A percentile compares a stretch with the other conserved stretches of the same genome.
Evolutionary conservation across 2,797 vertebrate genomes (phyloP).

Genomic region (Centropyge bicolor): DNA sequence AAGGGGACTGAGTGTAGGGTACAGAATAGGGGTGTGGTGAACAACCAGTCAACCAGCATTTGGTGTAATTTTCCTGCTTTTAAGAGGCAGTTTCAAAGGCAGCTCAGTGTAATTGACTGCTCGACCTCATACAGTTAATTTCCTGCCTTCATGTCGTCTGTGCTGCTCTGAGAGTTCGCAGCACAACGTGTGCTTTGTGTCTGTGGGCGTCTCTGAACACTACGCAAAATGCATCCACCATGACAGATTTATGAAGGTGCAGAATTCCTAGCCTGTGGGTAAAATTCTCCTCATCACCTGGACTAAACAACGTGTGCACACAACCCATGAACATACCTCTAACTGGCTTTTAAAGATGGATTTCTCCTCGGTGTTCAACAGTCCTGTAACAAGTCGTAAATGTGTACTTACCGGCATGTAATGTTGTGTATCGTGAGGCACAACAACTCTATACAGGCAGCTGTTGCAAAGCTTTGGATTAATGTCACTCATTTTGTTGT

Average conservation of each 20-base stretch:
- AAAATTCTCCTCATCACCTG: constrained; percentile 44
- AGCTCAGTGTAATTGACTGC: constrained; percentile 37
- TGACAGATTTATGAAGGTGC: constrained; percentile 70
- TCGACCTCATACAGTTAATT: constrained; percentile 34
- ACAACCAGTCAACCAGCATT: constrained; percentile 24
- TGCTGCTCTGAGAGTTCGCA: constrained; percentile 29
- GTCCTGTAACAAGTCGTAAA: not conserved
- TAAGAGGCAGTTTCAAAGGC: constrained; percentile 39
- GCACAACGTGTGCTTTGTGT: constrained; percentile 63
- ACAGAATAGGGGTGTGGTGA: constrained; percentile 24
- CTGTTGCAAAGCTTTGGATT: not conserved
- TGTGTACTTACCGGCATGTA: not conserved
- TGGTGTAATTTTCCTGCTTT: constrained; percentile 36
- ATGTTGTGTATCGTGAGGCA: not conserved
- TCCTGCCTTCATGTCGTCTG: constrained; percentile 26
- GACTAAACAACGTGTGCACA: constrained; percentile 31
- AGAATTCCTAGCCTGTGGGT: constrained; percentile 58
- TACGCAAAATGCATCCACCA: constrained; percentile 25
- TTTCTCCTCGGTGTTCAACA: not conserved
- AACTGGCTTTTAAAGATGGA: not conserved
- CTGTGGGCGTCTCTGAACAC: constrained; percentile 26
- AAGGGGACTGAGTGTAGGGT: not conserved
- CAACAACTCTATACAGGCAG: not conserved
- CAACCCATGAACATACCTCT: constrained; percentile 19
- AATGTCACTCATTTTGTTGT: not conserved